Evolutionary conservation across 2,797 vertebrate genomes (phyloP), one percentile per base, ranked within the genome.

Genomic region (Chanos chanos): DNA sequence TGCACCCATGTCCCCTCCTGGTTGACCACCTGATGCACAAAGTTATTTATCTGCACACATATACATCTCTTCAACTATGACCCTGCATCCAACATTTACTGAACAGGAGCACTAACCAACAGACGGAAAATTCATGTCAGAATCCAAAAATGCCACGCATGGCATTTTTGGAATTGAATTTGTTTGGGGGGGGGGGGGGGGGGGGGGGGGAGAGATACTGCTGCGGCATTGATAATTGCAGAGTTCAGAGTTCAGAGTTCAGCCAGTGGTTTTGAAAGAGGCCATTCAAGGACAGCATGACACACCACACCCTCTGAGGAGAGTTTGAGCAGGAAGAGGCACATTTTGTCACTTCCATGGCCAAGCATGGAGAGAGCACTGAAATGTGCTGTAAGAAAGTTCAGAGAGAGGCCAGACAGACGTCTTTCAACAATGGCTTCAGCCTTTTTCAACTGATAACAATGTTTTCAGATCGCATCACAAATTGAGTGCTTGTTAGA

Each of bases 1-100:
- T 98, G 96, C 62, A 99, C 95, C 96, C 97, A 99, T 0, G 94
- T 92, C 71, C 97, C 97, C 89, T 99, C 97, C 63, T 94, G 88
- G 90, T 95, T 99, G 83, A 95, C 92, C 84, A 97, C 97, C 97
- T 99, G 90, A 81, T 78, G 82, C 79, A 93, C 84, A 93, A 74
- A 52, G 71, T 64, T 77, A 76, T 85, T 87, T 75, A 87, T 37
- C 56, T 50, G 47, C 43, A 58, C 61, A 50, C 57, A 64, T 13
- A 54, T 22, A 52, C 1, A 78, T 62, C n/a, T n/a, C n/a, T n/a
- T n/a, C n/a, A n/a, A n/a, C n/a, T n/a, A 60, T 30, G 69, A 47
- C 70, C 8, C 22, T 31, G 3, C 24, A 39, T 64, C 27, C 49
- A 62, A 59, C 34, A 61, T 64, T 45, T 19, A 30, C 43, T 52